A percentile compares a stretch with the other conserved stretches of the same genome.
Evolutionary conservation across 2,797 vertebrate genomes (phyloP).

Genomic region (Carduelis carduelis): DNA sequence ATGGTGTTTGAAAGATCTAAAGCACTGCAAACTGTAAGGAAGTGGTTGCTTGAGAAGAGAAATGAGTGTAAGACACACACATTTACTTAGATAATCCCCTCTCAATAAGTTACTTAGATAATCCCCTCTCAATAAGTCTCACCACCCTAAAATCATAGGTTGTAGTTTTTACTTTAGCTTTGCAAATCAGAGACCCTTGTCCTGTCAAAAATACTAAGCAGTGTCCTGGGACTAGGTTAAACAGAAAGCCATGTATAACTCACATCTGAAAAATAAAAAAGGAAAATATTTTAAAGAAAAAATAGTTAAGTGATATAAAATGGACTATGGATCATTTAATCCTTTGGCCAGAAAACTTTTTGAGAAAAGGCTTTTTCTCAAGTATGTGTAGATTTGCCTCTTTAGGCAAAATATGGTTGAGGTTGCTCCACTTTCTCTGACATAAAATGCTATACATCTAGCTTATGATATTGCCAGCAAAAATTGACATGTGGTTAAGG

Average conservation of each 20-base stretch:
- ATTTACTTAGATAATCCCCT: neutral
- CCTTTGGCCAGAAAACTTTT: neutral
- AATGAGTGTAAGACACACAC: neutral
- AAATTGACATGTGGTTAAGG: neutral
- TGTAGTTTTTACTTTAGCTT: neutral
- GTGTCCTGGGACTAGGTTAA: neutral
- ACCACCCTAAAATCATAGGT: neutral
- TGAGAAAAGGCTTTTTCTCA: neutral
- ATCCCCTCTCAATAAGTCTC: neutral
- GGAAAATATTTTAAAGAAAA: neutral
- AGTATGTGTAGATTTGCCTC: neutral
- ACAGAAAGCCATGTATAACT: neutral
- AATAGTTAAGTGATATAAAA: neutral
- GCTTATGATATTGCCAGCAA: neutral
- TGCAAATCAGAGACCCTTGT: neutral
- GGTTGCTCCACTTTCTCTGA: neutral
- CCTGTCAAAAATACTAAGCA: neutral
- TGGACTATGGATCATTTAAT: neutral
- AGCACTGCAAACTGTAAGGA: neutral
- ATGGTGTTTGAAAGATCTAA: neutral
- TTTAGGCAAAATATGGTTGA: neutral
- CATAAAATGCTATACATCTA: neutral
- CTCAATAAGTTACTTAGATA: neutral
- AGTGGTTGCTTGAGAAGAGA: neutral
- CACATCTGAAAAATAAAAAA: neutral